These are phyloP conservation scores for Heliconius hortense DNA, from an alignment of 2,888 invertebrate genomes.

Conservation along the genomic window DNA sequence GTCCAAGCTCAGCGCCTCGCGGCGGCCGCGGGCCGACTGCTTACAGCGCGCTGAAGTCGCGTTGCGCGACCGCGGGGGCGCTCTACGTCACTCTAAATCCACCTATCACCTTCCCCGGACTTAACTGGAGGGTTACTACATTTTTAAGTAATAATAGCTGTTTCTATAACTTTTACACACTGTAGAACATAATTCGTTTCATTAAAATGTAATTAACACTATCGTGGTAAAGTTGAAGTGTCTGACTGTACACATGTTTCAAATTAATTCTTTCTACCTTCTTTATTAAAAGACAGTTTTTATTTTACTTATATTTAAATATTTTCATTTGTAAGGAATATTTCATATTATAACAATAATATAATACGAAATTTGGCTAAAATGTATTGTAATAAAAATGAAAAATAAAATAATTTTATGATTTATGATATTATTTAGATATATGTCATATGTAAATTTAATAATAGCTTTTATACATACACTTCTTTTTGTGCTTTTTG, in stretches of 20 bases:
- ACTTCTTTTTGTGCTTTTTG: slow-evolving; percentile 62
- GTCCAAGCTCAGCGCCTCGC: slow-evolving; percentile 60
- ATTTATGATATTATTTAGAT: too few relatives aligned
- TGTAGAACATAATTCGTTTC: background rate
- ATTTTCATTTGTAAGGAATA: too few relatives aligned
- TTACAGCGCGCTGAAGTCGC: slow-evolving; percentile 26
- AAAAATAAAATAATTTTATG: too few relatives aligned
- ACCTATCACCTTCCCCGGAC: slow-evolving; percentile 48
- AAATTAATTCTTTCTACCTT: too few relatives aligned
- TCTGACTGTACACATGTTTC: background rate
- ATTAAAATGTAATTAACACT: background rate
- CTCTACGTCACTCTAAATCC: slow-evolving; percentile 48
- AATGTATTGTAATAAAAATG: too few relatives aligned
- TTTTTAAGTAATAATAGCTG: slow-evolving; percentile 10
- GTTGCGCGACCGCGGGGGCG: slow-evolving; percentile 50
- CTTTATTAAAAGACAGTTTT: too few relatives aligned
- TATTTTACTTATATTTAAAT: too few relatives aligned
- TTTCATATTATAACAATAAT: too few relatives aligned
- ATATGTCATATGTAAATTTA: background rate
- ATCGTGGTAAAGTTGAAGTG: background rate
- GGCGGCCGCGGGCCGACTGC: slow-evolving; percentile 69
- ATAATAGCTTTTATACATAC: slow-evolving; percentile 49
- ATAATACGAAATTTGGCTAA: too few relatives aligned
- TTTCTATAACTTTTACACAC: background rate
- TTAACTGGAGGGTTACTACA: slow-evolving; percentile 41